Evolutionary conservation across 2,888 invertebrate species (phyloP).

Genomic region (Calliscelio sp.): DNA sequence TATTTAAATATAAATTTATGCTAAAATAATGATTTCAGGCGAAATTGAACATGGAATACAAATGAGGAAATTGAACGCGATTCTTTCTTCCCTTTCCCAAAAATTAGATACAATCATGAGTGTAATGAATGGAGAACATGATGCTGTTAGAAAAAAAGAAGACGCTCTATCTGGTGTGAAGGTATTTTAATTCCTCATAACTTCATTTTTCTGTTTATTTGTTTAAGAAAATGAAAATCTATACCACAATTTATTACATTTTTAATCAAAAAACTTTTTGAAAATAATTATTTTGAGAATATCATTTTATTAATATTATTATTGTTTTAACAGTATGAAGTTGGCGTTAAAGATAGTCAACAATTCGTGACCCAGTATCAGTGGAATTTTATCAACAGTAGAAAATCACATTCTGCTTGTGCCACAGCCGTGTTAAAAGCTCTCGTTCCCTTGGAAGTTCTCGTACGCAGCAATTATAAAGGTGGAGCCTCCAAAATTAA

Average conservation of each 20-base stretch:
- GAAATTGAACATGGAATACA: not conserved
- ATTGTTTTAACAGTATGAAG: slow-evolving; percentile 36
- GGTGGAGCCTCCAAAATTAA: slow-evolving; percentile 36
- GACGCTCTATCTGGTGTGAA: not conserved
- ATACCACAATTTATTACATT: not conserved
- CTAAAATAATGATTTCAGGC: not conserved
- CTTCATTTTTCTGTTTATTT: not conserved
- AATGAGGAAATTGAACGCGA: not conserved
- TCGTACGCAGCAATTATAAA: slow-evolving; percentile 38
- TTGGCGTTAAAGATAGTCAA: slow-evolving; percentile 29
- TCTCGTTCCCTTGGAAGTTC: slow-evolving; percentile 23
- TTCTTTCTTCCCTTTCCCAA: not conserved
- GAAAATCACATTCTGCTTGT: slow-evolving; percentile 10
- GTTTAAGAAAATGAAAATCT: slow-evolving; percentile 8
- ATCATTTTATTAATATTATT: slow-evolving; percentile 10
- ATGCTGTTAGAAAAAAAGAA: slow-evolving; percentile 8
- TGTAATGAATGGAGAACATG: slow-evolving; percentile 14
- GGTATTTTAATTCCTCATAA: slow-evolving; percentile 3
- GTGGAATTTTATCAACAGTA: slow-evolving; percentile 25
- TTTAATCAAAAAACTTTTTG: not conserved
- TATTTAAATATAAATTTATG: not conserved
- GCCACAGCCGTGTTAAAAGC: slow-evolving; percentile 37
- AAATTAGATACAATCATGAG: slow-evolving; percentile 6
- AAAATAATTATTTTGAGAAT: not conserved
- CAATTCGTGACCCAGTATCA: slow-evolving; percentile 7